Conservation (phyloP, 2,888 invertebrate genomes). For the Dolomedes plantarius region DNA sequence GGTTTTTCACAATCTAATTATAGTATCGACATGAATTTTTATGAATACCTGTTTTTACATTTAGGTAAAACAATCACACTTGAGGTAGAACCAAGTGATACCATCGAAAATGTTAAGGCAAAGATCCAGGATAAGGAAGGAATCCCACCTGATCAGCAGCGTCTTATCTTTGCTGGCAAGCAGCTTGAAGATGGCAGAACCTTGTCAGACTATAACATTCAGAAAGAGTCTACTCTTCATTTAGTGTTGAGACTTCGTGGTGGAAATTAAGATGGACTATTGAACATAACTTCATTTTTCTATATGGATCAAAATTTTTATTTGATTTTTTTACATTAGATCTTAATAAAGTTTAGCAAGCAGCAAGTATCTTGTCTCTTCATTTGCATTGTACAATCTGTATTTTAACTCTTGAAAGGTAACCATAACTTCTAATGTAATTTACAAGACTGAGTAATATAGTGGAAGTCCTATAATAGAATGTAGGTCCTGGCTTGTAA, state of each 20-base stretch:
- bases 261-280: slow-evolving; percentile 75
- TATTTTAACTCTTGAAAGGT: too few species aligned
- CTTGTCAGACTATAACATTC: slow-evolving; percentile 81
- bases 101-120: slow-evolving; percentile 95
- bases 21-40: too few species aligned
- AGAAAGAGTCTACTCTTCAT: slow-evolving; percentile 87
- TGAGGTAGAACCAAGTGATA: slow-evolving; percentile 93
- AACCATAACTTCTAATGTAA: too few species aligned
- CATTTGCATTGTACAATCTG: too few species aligned
- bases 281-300: slow-evolving; percentile 80
- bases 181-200: slow-evolving; percentile 82
- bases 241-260: slow-evolving; percentile 74
- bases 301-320: slow-evolving; percentile 79
- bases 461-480: too few species aligned
- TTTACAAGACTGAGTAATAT: too few species aligned
- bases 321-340: slow-evolving; percentile 82
- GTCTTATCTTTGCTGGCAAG: slow-evolving; percentile 83
- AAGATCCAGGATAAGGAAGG: slow-evolving; percentile 95
- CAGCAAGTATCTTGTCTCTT: slow-evolving; percentile 88
- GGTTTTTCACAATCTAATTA: too few species aligned
- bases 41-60: too few species aligned
- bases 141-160: slow-evolving; percentile 92
- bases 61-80: slow-evolving; percentile 88
- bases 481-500: too few species aligned
- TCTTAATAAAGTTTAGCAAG: slow-evolving; percentile 93